phyloP scores from a whole-genome alignment of 1,140 invertebrate genomes.

The Drosophila tristis region DNA sequence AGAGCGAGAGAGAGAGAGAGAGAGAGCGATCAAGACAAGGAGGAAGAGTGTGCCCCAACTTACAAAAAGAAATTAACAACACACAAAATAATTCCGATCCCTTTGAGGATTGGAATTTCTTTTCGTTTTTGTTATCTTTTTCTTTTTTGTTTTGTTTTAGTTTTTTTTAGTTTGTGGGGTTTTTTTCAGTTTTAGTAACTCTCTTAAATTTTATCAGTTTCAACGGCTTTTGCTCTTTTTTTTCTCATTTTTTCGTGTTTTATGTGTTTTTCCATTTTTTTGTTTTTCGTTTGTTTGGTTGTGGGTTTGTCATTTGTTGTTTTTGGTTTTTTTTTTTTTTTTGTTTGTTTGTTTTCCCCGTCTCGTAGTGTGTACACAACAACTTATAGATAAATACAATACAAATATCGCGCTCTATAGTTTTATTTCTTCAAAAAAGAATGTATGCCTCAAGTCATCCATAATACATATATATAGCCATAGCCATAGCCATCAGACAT shows the following conservation, averaged over 20 bases:
- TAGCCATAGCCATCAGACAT: constrained; percentile 57
- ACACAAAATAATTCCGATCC: constrained; percentile 2
- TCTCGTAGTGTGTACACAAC: constrained; percentile 62
- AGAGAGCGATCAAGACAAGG: constrained; percentile 42
- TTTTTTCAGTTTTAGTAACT: constrained; percentile 51
- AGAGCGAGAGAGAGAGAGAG: constrained; percentile 27
- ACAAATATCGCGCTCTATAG: constrained; percentile 78
- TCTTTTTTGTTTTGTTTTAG: constrained; percentile 20
- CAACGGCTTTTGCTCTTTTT: constrained; percentile 69
- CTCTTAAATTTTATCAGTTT: constrained; percentile 77
- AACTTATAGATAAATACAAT: constrained; percentile 81
- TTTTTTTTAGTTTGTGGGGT: constrained; percentile 17
- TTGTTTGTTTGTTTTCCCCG: constrained; percentile 34
- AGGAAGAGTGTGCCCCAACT: constrained; percentile 33
- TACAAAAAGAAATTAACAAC: constrained; percentile 11
- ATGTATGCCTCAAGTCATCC: constrained; percentile 80
- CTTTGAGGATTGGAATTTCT: background rate
- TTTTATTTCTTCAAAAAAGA: constrained; percentile 80
- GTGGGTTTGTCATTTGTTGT: constrained; percentile 28
- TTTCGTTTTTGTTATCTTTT: constrained; percentile 26
- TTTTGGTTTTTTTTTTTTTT: constrained; percentile 30
- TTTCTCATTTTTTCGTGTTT: constrained; percentile 31
- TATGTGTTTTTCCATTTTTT: constrained; percentile 15
- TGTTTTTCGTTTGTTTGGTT: constrained; percentile 39
- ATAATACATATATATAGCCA: constrained; percentile 69